Evolutionary conservation across 2,888 invertebrate species (phyloP).

Genomic region (Lamproptera curius): DNA sequence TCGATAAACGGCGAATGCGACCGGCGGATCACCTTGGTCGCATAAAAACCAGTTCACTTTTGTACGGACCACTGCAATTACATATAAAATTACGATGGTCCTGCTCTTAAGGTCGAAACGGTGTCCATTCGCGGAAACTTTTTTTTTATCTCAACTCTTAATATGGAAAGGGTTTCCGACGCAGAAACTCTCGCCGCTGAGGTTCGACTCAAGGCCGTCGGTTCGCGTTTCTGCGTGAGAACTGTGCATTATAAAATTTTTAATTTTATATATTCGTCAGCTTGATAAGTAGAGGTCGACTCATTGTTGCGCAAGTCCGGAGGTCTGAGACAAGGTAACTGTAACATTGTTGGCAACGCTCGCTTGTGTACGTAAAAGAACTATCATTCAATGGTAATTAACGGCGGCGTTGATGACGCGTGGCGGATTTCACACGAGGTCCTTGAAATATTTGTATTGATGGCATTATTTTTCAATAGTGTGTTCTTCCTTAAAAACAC

Average conservation of each 20-base stretch:
- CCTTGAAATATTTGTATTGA: slow-evolving; percentile 46
- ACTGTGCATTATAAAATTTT: slow-evolving; percentile 52
- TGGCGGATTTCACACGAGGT: slow-evolving; percentile 42
- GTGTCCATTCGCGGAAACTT: slow-evolving; percentile 28
- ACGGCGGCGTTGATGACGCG: slow-evolving; percentile 47
- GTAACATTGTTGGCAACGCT: slow-evolving; percentile 46
- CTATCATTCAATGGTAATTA: slow-evolving; percentile 52
- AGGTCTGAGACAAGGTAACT: slow-evolving; percentile 64
- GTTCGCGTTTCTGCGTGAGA: slow-evolving; percentile 57
- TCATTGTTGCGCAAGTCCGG: slow-evolving; percentile 48
- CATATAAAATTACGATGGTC: slow-evolving; percentile 38
- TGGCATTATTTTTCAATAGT: too few relatives aligned
- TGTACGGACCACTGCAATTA: slow-evolving; percentile 36
- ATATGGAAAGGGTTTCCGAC: slow-evolving; percentile 19
- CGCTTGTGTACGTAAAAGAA: slow-evolving; percentile 29
- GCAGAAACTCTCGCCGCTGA: slow-evolving; percentile 26
- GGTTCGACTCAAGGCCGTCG: slow-evolving; percentile 39
- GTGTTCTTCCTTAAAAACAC: too few relatives aligned
- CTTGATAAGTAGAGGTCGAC: slow-evolving; percentile 58
- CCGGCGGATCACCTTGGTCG: slow-evolving; percentile 48
- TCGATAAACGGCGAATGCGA: slow-evolving; percentile 24
- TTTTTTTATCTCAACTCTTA: slow-evolving; percentile 22
- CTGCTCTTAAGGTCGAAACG: slow-evolving; percentile 41
- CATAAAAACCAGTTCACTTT: slow-evolving; percentile 47
- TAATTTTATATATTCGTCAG: slow-evolving; percentile 53